Base-by-base conservation (phyloP, 2,797 vertebrate genomes). In the Acanthornis magna region DNA sequence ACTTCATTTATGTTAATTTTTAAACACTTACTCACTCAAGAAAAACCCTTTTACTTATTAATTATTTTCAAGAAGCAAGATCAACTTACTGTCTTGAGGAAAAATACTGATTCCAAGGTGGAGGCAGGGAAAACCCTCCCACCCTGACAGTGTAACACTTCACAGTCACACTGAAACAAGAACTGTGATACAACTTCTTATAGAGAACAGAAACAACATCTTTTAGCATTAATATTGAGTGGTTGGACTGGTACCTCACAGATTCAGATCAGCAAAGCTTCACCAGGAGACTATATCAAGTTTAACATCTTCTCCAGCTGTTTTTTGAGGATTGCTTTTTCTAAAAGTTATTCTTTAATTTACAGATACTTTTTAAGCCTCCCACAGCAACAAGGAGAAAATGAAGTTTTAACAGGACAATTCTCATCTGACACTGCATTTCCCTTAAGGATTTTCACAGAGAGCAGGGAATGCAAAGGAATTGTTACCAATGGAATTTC, bases 131-230 rank as follows among this genome's bases (percentile, higher is more conserved):
- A 75, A 40, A 40, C 0, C 0, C 5, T n/a, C 10, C 23, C 25
- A 45, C 7, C 4, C 63, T 27, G 8, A 30, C 26, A 32, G n/a
- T 65, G 73, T 53, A 66, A 60, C 36, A 51, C n/a, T 62, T 74
- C 3, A 38, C 7, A 73, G 11, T 26, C 19, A 21, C 1, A 8
- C 38, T 81, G 65, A 50, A 83, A 67, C 17, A 47, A n/a, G 8
- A 89, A 50, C 10, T 20, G 36, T 8, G 36, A 16, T 40, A 5
- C 4, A 50, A 32, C 8, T 63, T 73, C 30, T 45, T 21, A 11
- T 0, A 45, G 1, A 54, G 6, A 85, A 54, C 7, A 38, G 22
- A 57, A 79, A 27, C 25, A 75, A 5, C 5, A n/a, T 2, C 13
- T 26, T 30, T 13, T 0, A 55, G 14, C 21, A 48, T 20, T 45